Evolutionary conservation across 1,140 invertebrate genomes (phyloP), one percentile per base, ranked within the genome.

Genomic region (Cotesia vestalis): DNA sequence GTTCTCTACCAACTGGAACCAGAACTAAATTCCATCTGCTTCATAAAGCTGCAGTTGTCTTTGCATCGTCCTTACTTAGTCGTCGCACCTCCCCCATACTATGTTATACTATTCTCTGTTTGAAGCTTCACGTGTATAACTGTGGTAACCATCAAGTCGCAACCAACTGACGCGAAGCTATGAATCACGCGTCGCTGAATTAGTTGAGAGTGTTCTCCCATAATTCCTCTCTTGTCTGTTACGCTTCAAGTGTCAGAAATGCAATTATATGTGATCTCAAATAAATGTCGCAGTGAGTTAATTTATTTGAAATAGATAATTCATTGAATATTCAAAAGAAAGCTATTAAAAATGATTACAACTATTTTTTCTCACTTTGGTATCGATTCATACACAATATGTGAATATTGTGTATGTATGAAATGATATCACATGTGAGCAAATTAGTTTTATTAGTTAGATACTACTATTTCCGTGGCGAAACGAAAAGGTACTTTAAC

Each of bases 401-500:
- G 8, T 66, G 59, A 27, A 3, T 55, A 63, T 63, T 46, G 11
- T 11, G 6, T 46, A 11, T 46, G 5, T 46, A 46, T 40, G 5
- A 46, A 46, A 53, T 52, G 63, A 66, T 53, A 51, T 72, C 52
- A 64, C 27, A 72, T 72, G 27, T 53, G 6, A 55, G 59, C 59
- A 46, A 11, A 34, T 60, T 52, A 34, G 60, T 72, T 72, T 69
- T 72, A 63, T 64, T 66, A 62, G 11, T 40, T 17, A 8, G 35
- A 17, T 72, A 53, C 59, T 66, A 52, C 40, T 62, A 60, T 67
- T 72, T 75, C 53, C 36, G 69, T 70, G 46, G 70, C n/a, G 36
- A 70, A 64, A 53, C n/a, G 12, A 71, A 36, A 63, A 60, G 46
- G 59, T 64, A 36, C 61, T 52, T 55, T 17, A 53, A 11, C 51